These are phyloP conservation scores for Pteromalus puparum DNA, from an alignment of 1,140 invertebrate genomes.

Conservation along the genomic window DNA sequence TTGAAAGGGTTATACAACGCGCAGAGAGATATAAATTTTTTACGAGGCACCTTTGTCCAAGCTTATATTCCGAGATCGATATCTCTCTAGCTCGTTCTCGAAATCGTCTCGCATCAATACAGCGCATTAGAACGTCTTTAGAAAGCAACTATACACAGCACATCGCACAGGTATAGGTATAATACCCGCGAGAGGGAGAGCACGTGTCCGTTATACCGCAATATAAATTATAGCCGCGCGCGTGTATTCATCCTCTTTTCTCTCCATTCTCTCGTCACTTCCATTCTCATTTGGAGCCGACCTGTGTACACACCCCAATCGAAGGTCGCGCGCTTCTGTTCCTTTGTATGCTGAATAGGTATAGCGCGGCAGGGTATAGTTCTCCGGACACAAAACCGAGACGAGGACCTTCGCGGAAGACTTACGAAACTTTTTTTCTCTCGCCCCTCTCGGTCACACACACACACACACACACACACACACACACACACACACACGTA, in stretches of 20 bases:
- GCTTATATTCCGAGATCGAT: not conserved
- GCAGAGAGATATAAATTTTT: too few species aligned
- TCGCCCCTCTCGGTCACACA: not conserved
- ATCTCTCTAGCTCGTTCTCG: not conserved
- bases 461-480: not conserved
- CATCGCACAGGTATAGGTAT: constrained; percentile 2
- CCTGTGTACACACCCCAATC: constrained; percentile 36
- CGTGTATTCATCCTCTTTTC: constrained; percentile 42
- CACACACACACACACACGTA: not conserved
- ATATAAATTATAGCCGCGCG: constrained; percentile 18
- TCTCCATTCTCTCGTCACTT: constrained; percentile 44
- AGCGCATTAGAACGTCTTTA: not conserved
- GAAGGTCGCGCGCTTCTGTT: constrained; percentile 30
- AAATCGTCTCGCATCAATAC: not conserved
- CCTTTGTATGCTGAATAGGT: not conserved
- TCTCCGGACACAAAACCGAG: not conserved
- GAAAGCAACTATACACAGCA: not conserved
- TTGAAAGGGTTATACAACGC: too few species aligned
- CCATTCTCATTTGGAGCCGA: constrained; percentile 53
- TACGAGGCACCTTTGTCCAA: not conserved
- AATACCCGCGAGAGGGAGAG: not conserved
- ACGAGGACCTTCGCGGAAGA: not conserved
- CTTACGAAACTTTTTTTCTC: constrained; percentile 20
- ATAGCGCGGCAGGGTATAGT: not conserved
- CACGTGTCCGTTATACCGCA: constrained; percentile 7